Conservation (phyloP, 2,888 invertebrate species). For the Brenthis ino region DNA sequence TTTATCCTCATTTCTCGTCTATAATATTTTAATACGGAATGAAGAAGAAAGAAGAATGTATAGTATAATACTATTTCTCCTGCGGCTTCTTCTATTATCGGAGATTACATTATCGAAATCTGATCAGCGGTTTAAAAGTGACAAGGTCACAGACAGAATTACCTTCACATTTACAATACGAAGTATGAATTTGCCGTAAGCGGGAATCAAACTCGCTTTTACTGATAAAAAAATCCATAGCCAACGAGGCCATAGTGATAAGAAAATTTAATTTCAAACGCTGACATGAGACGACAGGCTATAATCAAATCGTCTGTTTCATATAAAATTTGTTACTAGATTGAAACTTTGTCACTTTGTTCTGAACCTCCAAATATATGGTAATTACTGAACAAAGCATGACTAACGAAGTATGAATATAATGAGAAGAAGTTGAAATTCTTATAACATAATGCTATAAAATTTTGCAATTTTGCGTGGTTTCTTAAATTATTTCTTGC, state of each 20-base stretch:
- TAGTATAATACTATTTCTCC: too few species aligned
- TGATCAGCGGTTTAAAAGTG: too few species aligned
- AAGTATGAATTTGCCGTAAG: neutral
- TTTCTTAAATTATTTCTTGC: neutral
- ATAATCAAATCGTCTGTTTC: constrained; percentile 41
- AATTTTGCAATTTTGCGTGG: neutral
- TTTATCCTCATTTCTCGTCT: too few species aligned
- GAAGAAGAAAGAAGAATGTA: too few species aligned
- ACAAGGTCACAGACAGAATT: too few species aligned
- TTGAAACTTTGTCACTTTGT: constrained; percentile 47
- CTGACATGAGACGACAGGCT: constrained; percentile 23
- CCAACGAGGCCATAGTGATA: constrained; percentile 5
- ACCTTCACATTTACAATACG: neutral
- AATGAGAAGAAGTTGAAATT: constrained; percentile 13
- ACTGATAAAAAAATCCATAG: neutral
- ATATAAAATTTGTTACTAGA: constrained; percentile 44
- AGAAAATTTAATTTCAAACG: constrained; percentile 27
- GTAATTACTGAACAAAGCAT: constrained; percentile 49
- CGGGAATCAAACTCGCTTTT: neutral
- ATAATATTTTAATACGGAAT: too few species aligned
- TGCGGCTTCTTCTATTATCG: too few species aligned
- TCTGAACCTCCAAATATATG: constrained; percentile 48
- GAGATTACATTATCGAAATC: too few species aligned
- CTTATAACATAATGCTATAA: constrained; percentile 3
- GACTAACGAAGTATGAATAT: constrained; percentile 36